Conservation (phyloP, 2,888 invertebrate genomes). For the Tortricodes alternella region DNA sequence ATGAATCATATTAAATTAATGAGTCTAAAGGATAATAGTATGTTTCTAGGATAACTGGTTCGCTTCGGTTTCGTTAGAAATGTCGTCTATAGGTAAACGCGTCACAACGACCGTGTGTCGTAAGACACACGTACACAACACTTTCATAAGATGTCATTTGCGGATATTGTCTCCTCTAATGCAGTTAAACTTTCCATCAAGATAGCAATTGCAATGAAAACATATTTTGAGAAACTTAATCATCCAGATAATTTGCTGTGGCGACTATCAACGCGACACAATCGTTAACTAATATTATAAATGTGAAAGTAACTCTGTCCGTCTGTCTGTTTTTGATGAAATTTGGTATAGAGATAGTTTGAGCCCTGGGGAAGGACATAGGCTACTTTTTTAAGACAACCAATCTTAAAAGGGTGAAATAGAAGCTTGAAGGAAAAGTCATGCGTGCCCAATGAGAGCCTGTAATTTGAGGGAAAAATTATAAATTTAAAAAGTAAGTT, state of each 20-base stretch:
- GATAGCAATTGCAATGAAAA: background rate
- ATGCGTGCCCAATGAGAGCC: too few relatives aligned
- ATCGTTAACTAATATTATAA: too few relatives aligned
- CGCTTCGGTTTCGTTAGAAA: constrained; percentile 67
- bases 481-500: too few relatives aligned
- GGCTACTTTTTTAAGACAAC: too few relatives aligned
- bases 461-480: too few relatives aligned
- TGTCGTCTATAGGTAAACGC: constrained; percentile 60
- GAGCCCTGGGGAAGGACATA: too few relatives aligned
- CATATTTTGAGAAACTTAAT: constrained; percentile 11
- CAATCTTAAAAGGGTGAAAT: too few relatives aligned
- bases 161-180: constrained; percentile 36
- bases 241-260: background rate
- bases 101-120: constrained; percentile 71
- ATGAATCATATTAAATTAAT: constrained; percentile 8
- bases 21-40: background rate
- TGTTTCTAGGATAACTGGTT: constrained; percentile 57
- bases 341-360: too few relatives aligned
- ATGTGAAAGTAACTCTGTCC: too few relatives aligned
- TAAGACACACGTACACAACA: constrained; percentile 62
- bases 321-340: too few relatives aligned
- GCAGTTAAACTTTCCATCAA: constrained; percentile 34
- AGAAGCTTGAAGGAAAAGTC: too few relatives aligned
- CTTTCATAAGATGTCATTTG: constrained; percentile 33
- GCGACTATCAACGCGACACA: background rate